Evolutionary conservation across 2,113 vertebrate species (phyloP).

Genomic region (Percopsis transmontana): DNA sequence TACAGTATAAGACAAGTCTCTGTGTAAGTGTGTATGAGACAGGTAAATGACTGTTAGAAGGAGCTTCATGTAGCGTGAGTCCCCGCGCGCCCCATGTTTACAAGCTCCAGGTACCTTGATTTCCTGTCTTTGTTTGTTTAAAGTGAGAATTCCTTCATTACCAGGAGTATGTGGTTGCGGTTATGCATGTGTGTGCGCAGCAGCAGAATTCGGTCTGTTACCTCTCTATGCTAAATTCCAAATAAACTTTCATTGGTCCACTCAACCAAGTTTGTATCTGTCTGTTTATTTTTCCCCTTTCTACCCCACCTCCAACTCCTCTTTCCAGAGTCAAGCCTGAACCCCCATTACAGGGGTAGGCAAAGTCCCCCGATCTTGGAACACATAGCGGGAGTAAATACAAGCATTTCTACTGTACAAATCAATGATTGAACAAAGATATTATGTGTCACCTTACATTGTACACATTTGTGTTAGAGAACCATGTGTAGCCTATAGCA

Average conservation of each 20-base stretch:
- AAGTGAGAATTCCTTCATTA: constrained; percentile 66
- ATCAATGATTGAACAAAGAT: no score
- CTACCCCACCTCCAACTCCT: no score
- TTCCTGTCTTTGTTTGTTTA: constrained; percentile 71
- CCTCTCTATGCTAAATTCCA: constrained; percentile 66
- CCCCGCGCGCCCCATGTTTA: constrained; percentile 38
- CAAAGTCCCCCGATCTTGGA: background rate
- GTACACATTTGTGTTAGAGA: no score
- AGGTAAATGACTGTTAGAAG: constrained; percentile 34
- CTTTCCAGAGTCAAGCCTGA: background rate
- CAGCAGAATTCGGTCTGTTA: constrained; percentile 52
- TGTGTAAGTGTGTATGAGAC: no score
- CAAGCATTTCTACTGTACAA: no score
- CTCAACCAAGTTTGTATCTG: constrained; percentile 62
- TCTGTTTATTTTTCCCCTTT: constrained; percentile 73
- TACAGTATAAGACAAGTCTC: no score
- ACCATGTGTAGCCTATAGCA: no score
- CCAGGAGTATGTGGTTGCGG: constrained; percentile 8
- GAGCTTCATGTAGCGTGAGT: constrained; percentile 37
- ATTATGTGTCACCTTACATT: no score
- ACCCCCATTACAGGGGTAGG: background rate
- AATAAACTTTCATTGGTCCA: constrained; percentile 67
- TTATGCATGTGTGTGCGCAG: constrained; percentile 16
- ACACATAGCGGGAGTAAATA: no score
- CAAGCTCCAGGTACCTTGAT: constrained; percentile 45